phyloP scores from a whole-genome alignment of 92 coral and sea anemone genomes.

The Heliopora coerulea region DNA sequence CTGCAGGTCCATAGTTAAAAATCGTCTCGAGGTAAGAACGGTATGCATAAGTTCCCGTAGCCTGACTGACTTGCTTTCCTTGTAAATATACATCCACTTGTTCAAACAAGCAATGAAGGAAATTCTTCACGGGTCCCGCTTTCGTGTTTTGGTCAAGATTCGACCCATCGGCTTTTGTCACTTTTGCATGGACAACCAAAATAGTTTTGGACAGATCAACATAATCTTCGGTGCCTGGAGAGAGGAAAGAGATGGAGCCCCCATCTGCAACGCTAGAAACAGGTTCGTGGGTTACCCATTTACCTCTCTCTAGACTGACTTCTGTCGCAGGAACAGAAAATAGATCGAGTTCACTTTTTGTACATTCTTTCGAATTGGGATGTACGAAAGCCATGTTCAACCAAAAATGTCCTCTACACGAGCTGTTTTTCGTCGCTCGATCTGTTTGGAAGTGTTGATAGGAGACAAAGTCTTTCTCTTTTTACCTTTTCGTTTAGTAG shows the following conservation, averaged over 20 bases:
- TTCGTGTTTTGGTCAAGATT: background rate
- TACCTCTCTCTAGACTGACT: too few species aligned
- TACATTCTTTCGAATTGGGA: too few species aligned
- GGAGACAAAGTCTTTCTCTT: background rate
- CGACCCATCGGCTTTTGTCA: constrained; percentile 9
- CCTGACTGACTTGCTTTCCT: constrained; percentile 26
- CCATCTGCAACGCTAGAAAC: background rate
- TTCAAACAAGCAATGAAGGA: constrained; percentile 29
- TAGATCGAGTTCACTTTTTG: too few species aligned
- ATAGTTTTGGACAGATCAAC: background rate
- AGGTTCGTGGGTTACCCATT: constrained; percentile 6
- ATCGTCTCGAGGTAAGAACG: constrained; percentile 22
- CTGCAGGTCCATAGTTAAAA: constrained; percentile 13
- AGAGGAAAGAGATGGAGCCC: background rate
- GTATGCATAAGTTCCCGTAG: constrained; percentile 32
- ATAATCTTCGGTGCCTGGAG: constrained; percentile 31
- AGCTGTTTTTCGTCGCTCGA: too few species aligned
- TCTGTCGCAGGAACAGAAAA: too few species aligned
- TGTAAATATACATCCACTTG: background rate
- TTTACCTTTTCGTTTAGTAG: too few species aligned
- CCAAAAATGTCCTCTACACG: too few species aligned
- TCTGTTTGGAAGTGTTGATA: too few species aligned
- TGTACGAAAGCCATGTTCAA: too few species aligned
- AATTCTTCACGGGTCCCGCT: too few species aligned
- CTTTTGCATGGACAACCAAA: constrained; percentile 7